Evolutionary conservation across 2,888 invertebrate genomes (phyloP), one percentile per base, ranked within the genome.

Genomic region (Ditula angustiorana): DNA sequence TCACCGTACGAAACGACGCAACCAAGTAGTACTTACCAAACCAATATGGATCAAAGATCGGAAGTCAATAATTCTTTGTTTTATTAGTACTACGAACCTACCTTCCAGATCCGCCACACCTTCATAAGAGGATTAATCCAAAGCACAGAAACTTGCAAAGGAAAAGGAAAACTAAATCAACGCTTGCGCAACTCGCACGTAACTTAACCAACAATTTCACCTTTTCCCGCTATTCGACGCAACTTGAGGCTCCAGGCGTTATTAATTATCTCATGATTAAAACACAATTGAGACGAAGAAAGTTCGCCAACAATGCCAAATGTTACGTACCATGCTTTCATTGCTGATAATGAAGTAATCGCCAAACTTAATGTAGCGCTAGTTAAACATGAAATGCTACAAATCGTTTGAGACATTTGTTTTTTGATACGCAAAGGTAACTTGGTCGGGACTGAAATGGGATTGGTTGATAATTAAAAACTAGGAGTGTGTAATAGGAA

Each of bases 221-320:
- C 50, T 44, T 30, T 49, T 28, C 35, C 64, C 47, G 35, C 26
- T 41, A 30, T 21, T 35, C 11, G 23, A 1, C 50, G 53, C 44
- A 23, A 52, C 50, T 26, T 26, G 35, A 5, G 21, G 24, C 58
- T 41, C 13, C 26, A 23, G 37, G 59, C 44, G 16, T 33, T 75
- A 81, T 81, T 86, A 85, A 86, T 86, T 85, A 85, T 75, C 75
- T 75, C 73, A 73, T 78, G 79, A 80, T 77, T 72, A 70, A 76
- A 76, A 76, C 77, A 83, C 81, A 83, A 83, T 81, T 74, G 78
- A 24, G 26, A 24, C 72, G 79, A 87, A 86, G 89, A 89, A 89
- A 89, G 90, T 87, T 73, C 73, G 72, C 76, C 76, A 71, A 87
- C 86, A 81, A 83, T 78, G 80, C 75, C 74, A 74, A 79, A 85